Conservation (phyloP, 2,888 invertebrate species). For the Hydraecia micacea region DNA sequence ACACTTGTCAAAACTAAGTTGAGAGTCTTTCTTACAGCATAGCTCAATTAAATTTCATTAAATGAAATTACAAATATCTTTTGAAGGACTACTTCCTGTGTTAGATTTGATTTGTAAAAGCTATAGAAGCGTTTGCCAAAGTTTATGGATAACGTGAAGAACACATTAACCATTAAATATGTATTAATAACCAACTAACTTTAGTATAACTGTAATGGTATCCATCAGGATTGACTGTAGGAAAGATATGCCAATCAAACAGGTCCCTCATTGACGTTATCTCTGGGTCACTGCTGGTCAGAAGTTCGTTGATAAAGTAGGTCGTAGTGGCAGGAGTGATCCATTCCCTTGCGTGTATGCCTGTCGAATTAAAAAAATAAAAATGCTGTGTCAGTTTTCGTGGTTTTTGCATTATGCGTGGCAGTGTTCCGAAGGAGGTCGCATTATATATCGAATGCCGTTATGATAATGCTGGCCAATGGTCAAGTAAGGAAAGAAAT, state of each 20-base stretch:
- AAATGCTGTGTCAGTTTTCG: conserved; percentile 6
- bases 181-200: conserved; percentile 71
- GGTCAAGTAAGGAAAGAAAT: neutral
- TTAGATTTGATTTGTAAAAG: too few relatives aligned
- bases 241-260: conserved; percentile 94
- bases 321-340: conserved; percentile 92
- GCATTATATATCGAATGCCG: neutral
- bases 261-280: conserved; percentile 87
- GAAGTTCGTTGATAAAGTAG: conserved; percentile 91
- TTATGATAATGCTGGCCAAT: conserved; percentile 36
- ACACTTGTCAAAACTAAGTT: too few relatives aligned
- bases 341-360: conserved; percentile 95
- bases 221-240: conserved; percentile 94
- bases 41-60: too few relatives aligned
- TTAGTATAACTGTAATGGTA: conserved; percentile 92
- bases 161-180: neutral
- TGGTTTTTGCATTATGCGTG: conserved; percentile 8
- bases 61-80: too few relatives aligned
- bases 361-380: conserved; percentile 69
- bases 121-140: too few relatives aligned
- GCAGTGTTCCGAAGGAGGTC: conserved; percentile 21
- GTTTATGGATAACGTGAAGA: too few relatives aligned
- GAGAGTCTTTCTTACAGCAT: too few relatives aligned
- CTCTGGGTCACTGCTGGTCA: conserved; percentile 88
- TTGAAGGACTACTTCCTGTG: too few relatives aligned